Base-by-base conservation (phyloP, 1,140 invertebrate species). In the Goniozus legneri region DNA sequence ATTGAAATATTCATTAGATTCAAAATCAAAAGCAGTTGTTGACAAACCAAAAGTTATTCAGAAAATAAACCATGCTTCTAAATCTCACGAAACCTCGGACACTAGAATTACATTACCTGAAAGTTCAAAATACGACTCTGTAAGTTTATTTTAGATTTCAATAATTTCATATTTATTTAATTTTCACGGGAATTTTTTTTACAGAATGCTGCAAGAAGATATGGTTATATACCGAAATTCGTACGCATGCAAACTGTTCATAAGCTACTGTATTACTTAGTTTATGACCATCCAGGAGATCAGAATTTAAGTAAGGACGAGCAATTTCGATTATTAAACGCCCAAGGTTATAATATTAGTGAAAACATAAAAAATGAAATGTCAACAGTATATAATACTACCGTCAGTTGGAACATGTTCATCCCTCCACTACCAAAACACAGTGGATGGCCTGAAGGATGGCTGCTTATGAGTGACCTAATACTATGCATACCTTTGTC, bases 381-480 rank as follows among this genome's bases (percentile, higher is more conserved):
- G 20, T 64, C 77, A 6, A 63, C 58, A 4, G 67, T 82, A 51
- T 85, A 82, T 39, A 67, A 57, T 8, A 66, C 71, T 1, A 71
- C 80, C 52, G 65, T 84, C 2, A 73, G 68, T 51, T 90, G 86
- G 87, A 85, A 83, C 68, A 88, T 84, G 67, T 91, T 91, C 60
- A 69, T 92, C 8, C 82, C 85, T 2, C 82, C 86, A 1, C 58
- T 91, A 30, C 84, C 82, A 1, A 60, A 67, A 33, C 83, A 89
- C 59, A 63, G 58, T 30, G 67, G 79, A 30, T 87, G 81, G 70
- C 72, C 77, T 1, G 27, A 65, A n/a, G 88, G 89, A 14, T 92
- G 88, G 88, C 77, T 80, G n/a, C 75, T 87, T 33, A 77, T 91
- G 52, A 81, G 80, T 48, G 90, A 92, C 62, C 65, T 88, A 7